A percentile compares a stretch with the other conserved stretches of the same genome.
Evolutionary conservation across 2,888 invertebrate species (phyloP).

Genomic region (Xestia sexstrigata): DNA sequence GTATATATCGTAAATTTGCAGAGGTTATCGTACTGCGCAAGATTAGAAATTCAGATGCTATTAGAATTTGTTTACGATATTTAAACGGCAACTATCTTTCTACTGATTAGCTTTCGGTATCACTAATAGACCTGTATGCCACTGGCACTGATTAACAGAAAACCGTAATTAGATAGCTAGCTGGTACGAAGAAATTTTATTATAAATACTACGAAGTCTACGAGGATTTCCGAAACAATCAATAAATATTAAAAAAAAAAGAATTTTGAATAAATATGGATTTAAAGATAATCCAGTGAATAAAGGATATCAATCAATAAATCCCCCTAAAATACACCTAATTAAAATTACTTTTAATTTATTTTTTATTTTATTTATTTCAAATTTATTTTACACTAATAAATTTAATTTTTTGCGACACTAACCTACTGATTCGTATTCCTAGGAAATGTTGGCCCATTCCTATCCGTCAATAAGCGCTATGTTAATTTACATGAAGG

Average conservation of each 20-base stretch:
- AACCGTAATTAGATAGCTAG: constrained; percentile 16
- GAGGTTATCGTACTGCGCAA: constrained; percentile 67
- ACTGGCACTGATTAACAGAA: constrained; percentile 6
- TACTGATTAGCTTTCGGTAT: constrained; percentile 13
- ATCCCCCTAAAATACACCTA: no score
- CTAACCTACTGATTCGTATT: constrained; percentile 36
- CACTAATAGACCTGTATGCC: neutral
- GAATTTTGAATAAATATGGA: no score
- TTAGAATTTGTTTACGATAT: constrained; percentile 38
- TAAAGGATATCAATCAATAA: no score
- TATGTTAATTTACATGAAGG: constrained; percentile 40
- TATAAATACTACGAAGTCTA: neutral
- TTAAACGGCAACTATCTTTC: constrained; percentile 26
- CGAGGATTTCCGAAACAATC: constrained; percentile 28
- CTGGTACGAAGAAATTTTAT: constrained; percentile 17
- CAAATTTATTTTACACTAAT: no score
- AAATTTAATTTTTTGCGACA: no score
- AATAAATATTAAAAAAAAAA: no score
- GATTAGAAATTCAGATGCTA: constrained; percentile 45
- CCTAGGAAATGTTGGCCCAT: constrained; percentile 21
- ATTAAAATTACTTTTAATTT: no score
- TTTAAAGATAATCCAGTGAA: no score
- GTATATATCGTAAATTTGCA: constrained; percentile 61
- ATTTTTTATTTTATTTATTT: no score
- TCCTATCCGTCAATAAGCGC: constrained; percentile 31